Conservation (phyloP, 2,888 invertebrate genomes). For the Elegia similella region DNA sequence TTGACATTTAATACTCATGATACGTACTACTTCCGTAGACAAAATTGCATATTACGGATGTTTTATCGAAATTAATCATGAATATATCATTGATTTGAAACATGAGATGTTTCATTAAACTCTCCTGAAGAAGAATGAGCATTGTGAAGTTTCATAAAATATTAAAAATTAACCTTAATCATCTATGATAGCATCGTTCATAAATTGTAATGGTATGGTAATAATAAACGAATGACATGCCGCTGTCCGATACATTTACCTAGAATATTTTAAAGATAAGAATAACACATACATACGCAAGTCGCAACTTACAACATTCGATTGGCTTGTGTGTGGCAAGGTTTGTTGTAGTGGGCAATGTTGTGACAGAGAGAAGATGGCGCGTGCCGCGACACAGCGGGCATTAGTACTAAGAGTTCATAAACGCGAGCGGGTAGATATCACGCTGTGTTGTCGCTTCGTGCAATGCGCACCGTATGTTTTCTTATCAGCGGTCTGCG, state of each 20-base stretch:
- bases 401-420: conserved; percentile 62
- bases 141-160: too few relatives aligned
- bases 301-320: background rate
- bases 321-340: background rate
- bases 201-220: too few relatives aligned
- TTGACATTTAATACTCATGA: too few relatives aligned
- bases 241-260: background rate
- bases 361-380: conserved; percentile 55
- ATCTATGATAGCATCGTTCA: too few relatives aligned
- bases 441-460: conserved; percentile 29
- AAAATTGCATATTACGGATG: too few relatives aligned
- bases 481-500: background rate
- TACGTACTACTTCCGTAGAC: too few relatives aligned
- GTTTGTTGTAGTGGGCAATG: background rate
- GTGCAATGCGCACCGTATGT: conserved; percentile 30
- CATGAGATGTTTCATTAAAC: too few relatives aligned
- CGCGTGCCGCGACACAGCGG: conserved; percentile 74
- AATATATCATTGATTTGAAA: too few relatives aligned
- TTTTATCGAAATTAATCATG: too few relatives aligned
- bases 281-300: background rate
- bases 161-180: too few relatives aligned
- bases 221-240: too few relatives aligned
- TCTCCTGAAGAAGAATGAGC: too few relatives aligned
- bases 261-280: background rate
- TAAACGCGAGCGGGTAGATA: conserved; percentile 30